phyloP scores from a whole-genome alignment of 1,140 invertebrate genomes.

The Drosophila lacteicornis region DNA sequence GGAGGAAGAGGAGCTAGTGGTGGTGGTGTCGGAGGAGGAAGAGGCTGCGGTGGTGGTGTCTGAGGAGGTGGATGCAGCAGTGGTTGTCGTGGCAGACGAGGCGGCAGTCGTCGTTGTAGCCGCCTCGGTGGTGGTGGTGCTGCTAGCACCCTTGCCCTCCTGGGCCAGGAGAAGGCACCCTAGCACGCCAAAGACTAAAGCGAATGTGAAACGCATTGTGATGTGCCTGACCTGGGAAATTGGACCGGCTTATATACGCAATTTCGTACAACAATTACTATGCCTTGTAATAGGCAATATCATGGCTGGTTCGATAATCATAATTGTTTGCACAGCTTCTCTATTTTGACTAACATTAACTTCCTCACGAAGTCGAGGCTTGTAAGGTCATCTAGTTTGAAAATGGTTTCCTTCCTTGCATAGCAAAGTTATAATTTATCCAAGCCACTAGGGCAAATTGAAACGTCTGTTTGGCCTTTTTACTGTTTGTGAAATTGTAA shows the following conservation, averaged over 20 bases:
- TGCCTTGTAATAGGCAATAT: conserved; percentile 5
- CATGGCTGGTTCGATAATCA: not conserved
- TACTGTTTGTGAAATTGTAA: too few relatives aligned
- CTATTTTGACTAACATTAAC: not conserved
- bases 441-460: too few relatives aligned
- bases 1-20: conserved; percentile 6
- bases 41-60: conserved; percentile 13
- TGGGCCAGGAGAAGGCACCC: conserved; percentile 18
- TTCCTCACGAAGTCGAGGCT: not conserved
- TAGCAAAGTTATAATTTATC: too few relatives aligned
- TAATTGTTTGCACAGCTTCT: conserved; percentile 36
- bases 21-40: conserved; percentile 1
- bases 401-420: too few relatives aligned
- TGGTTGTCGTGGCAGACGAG: conserved; percentile 1
- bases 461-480: too few relatives aligned
- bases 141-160: not conserved
- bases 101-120: conserved; percentile 20
- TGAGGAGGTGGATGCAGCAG: not conserved
- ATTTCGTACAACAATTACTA: not conserved
- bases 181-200: conserved; percentile 19
- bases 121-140: not conserved
- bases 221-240: not conserved
- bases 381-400: too few relatives aligned
- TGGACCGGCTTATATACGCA: conserved; percentile 22
- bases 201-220: conserved; percentile 37